A percentile compares a stretch with the other conserved stretches of the same genome.
These are phyloP conservation scores for Bembecia ichneumoniformis DNA, from an alignment of 2,888 invertebrate species.

Conservation along the genomic window DNA sequence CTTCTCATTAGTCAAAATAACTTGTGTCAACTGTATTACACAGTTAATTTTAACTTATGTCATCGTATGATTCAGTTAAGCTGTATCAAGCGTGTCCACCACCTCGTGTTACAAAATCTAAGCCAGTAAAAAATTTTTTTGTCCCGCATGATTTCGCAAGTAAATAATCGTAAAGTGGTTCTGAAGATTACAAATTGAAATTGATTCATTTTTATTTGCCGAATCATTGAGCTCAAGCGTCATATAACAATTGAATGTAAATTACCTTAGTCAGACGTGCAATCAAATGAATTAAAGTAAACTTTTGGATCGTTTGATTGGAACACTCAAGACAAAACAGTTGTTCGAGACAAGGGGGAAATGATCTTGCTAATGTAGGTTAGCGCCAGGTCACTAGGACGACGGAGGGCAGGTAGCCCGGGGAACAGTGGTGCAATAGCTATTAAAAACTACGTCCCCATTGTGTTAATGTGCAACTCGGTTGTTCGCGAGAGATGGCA, in stretches of 20 bases:
- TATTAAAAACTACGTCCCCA: no score
- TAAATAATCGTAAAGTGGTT: not conserved
- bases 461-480: not conserved
- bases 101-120: not conserved
- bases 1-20: no score
- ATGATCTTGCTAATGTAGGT: not conserved
- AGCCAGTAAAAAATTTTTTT: not conserved
- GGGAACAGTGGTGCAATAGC: slow-evolving; percentile 2
- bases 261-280: not conserved
- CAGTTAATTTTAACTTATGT: no score
- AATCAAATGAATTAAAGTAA: not conserved
- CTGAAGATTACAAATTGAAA: not conserved
- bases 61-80: no score
- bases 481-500: slow-evolving; percentile 13
- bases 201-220: not conserved
- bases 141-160: not conserved
- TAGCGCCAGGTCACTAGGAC: slow-evolving; percentile 1
- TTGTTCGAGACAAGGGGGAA: not conserved
- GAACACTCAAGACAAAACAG: not conserved
- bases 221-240: not conserved
- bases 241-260: not conserved
- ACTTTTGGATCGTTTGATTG: no score
- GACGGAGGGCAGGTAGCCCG: slow-evolving; percentile 6
- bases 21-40: no score
- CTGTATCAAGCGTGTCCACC: not conserved